Evolutionary conservation across 1,140 invertebrate species (phyloP).

Genomic region (Phocides pigmalion): DNA sequence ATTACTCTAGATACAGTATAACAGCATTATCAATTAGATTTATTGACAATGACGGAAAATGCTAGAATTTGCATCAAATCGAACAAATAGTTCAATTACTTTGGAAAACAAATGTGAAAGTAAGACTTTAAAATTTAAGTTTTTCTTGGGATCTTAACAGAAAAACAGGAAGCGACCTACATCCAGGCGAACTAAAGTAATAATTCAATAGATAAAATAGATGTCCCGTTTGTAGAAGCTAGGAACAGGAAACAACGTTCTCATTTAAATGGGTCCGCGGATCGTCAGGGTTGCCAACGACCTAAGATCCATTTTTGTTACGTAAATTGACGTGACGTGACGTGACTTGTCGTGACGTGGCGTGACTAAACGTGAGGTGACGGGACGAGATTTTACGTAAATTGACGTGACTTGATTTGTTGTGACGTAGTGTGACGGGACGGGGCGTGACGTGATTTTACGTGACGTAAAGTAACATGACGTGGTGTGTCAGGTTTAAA

Average conservation of each 20-base stretch:
- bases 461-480: too few species aligned
- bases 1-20: too few species aligned
- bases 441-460: too few species aligned
- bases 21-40: too few species aligned
- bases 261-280: conserved; percentile 65
- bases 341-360: too few species aligned
- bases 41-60: neutral
- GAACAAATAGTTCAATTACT: neutral
- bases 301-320: neutral
- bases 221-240: conserved; percentile 40
- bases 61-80: neutral
- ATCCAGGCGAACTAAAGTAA: conserved; percentile 33
- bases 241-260: conserved; percentile 51
- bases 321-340: too few species aligned
- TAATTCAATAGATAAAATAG: conserved; percentile 58
- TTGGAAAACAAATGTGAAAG: neutral
- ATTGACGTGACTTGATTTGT: too few species aligned
- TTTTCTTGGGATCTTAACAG: conserved; percentile 7
- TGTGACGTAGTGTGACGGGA: too few species aligned
- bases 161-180: conserved; percentile 33
- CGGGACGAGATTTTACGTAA: too few species aligned
- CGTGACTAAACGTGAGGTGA: too few species aligned
- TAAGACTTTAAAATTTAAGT: conserved; percentile 6
- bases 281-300: neutral
- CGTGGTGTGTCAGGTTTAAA: too few species aligned